A percentile compares a stretch with the other conserved stretches of the same genome.
Evolutionary conservation across 2,113 vertebrate species (phyloP).

Genomic region (Silurus glanis): DNA sequence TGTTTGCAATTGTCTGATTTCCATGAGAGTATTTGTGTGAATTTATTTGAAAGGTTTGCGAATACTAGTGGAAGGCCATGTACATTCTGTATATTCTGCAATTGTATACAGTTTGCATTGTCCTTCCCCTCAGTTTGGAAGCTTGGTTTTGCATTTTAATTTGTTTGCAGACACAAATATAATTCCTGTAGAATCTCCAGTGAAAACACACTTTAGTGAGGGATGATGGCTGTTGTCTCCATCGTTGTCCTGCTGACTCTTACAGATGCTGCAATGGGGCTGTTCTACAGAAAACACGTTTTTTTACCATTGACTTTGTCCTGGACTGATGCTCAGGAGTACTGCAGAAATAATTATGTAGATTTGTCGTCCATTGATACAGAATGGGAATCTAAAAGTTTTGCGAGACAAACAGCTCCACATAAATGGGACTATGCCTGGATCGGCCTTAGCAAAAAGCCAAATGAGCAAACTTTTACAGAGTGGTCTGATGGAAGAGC

Average conservation of each 20-base stretch:
- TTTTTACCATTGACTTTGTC: neutral
- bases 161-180: neutral
- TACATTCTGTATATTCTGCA: neutral
- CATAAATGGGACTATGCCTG: neutral
- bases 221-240: neutral
- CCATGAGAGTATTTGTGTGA: too few relatives aligned
- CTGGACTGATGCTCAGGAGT: conserved; percentile 1
- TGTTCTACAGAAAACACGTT: neutral
- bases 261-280: neutral
- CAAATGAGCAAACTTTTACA: neutral
- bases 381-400: neutral
- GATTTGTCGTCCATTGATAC: neutral
- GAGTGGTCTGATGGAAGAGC: neutral
- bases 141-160: neutral
- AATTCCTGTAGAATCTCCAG: neutral
- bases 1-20: too few relatives aligned
- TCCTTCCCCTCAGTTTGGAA: neutral
- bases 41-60: too few relatives aligned
- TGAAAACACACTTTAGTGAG: neutral
- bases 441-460: neutral
- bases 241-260: neutral
- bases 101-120: neutral
- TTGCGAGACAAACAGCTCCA: neutral
- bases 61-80: too few relatives aligned
- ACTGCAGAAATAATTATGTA: neutral